Percentiles rank a stretch among this genome's conserved stretches.
These are phyloP conservation scores for Scolopax bukidnonensis DNA, from an alignment of 2,797 vertebrate species.

Conservation along the genomic window DNA sequence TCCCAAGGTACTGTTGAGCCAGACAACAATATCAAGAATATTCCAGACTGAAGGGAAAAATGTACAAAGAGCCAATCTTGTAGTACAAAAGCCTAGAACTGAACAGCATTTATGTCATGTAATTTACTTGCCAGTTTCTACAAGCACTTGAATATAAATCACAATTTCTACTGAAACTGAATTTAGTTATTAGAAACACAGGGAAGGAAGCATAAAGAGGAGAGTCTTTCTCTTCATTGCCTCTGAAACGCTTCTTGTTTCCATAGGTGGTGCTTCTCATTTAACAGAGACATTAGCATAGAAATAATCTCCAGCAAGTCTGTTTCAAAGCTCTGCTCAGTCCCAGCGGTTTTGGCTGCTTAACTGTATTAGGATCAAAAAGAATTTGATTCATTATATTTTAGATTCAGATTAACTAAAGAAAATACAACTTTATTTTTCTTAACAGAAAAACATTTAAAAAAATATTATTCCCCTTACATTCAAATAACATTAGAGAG, in stretches of 20 bases:
- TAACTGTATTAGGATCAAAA: slow-evolving; percentile 16
- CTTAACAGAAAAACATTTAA: slow-evolving; percentile 23
- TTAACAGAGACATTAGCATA: slow-evolving; percentile 61
- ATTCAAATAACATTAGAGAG: background rate
- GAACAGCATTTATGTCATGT: background rate
- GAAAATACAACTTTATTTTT: background rate
- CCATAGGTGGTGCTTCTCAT: slow-evolving; percentile 48
- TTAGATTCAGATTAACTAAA: background rate
- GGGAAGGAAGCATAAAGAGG: slow-evolving; percentile 4
- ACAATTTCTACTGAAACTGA: background rate
- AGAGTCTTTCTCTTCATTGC: background rate
- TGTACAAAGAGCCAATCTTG: background rate
- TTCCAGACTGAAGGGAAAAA: background rate
- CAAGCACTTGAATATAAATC: background rate
- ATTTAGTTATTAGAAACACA: background rate
- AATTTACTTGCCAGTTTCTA: background rate
- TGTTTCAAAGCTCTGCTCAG: slow-evolving; percentile 12
- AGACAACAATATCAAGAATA: background rate
- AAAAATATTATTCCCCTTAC: background rate
- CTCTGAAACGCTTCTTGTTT: slow-evolving; percentile 30
- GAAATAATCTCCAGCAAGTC: slow-evolving; percentile 30
- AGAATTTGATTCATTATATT: slow-evolving; percentile 12
- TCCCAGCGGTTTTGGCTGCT: slow-evolving; percentile 30
- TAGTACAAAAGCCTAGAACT: background rate
- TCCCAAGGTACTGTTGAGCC: background rate